Conservation (phyloP, 2,888 invertebrate species). For the Nipponacmea schrenckii region DNA sequence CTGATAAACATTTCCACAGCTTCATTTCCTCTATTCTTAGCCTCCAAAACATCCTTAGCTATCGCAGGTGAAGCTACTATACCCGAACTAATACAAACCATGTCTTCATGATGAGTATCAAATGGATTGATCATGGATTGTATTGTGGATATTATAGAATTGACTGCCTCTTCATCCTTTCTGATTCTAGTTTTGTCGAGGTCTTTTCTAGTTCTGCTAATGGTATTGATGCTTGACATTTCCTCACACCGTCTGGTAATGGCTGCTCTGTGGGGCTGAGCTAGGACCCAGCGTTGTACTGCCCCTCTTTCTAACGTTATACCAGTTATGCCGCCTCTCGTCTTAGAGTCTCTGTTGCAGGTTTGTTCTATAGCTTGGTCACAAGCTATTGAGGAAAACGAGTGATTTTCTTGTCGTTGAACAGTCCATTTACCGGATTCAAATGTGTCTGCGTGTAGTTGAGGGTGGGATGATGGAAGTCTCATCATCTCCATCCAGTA, state of each 20-base stretch:
- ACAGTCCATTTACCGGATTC: background rate
- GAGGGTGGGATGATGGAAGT: too few relatives aligned
- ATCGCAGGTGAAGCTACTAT: background rate
- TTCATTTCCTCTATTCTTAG: background rate
- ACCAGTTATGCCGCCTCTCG: conserved; percentile 18
- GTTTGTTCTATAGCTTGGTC: too few relatives aligned
- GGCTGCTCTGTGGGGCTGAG: conserved; percentile 14
- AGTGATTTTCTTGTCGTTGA: conserved; percentile 4
- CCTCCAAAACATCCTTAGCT: background rate
- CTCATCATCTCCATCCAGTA: too few relatives aligned
- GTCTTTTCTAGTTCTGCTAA: background rate
- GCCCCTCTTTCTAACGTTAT: conserved; percentile 13
- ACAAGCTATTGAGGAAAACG: conserved; percentile 18
- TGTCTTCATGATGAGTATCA: background rate
- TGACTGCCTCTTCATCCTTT: background rate
- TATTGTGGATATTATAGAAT: background rate
- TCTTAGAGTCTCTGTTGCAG: too few relatives aligned
- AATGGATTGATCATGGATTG: too few relatives aligned
- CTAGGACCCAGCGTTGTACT: conserved; percentile 18
- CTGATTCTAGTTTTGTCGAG: background rate
- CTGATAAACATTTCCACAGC: background rate
- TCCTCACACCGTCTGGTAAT: conserved; percentile 15
- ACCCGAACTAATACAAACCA: conserved; percentile 8
- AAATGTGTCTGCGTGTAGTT: background rate
- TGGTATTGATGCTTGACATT: conserved; percentile 6